Percentiles rank a stretch among this genome's conserved stretches.
Conservation (phyloP, 2,797 vertebrate genomes). For the Lepus townsendii region DNA sequence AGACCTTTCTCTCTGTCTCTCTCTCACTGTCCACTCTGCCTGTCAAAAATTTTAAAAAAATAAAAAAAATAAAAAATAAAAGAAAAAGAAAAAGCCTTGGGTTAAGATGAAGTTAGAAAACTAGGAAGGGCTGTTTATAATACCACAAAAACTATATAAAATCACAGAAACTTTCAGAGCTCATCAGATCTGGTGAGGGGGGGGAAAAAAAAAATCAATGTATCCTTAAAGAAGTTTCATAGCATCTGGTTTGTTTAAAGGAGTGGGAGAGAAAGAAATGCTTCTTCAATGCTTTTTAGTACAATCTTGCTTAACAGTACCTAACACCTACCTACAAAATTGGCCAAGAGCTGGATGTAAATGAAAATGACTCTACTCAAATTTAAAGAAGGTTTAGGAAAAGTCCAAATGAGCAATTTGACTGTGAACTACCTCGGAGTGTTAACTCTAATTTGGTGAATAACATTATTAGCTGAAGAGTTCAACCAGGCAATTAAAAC, state of each 20-base stretch:
- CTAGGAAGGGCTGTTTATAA: neutral
- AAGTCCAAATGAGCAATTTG: neutral
- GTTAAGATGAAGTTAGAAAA: neutral
- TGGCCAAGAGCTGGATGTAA: neutral
- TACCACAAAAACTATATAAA: no score
- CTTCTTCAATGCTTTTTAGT: constrained; percentile 38
- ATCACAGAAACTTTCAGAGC: neutral
- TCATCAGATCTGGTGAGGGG: neutral
- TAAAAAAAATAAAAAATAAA: no score
- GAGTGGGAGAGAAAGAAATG: neutral
- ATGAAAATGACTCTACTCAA: neutral
- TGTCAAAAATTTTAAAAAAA: no score
- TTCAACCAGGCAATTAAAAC: constrained; percentile 40
- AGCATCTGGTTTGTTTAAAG: constrained; percentile 10
- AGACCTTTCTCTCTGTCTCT: no score
- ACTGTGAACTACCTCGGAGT: neutral
- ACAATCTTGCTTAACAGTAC: constrained; percentile 19
- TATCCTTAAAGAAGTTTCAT: neutral
- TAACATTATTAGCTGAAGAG: constrained; percentile 21
- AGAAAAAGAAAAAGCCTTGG: neutral
- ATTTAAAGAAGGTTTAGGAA: constrained; percentile 49
- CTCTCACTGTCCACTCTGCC: no score
- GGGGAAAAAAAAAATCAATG: neutral
- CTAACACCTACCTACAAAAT: constrained; percentile 10
- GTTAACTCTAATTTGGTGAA: constrained; percentile 44